These are phyloP conservation scores for Benitochromis conjunctus DNA, from an alignment of 2,113 vertebrate genomes.

Conservation along the genomic window DNA sequence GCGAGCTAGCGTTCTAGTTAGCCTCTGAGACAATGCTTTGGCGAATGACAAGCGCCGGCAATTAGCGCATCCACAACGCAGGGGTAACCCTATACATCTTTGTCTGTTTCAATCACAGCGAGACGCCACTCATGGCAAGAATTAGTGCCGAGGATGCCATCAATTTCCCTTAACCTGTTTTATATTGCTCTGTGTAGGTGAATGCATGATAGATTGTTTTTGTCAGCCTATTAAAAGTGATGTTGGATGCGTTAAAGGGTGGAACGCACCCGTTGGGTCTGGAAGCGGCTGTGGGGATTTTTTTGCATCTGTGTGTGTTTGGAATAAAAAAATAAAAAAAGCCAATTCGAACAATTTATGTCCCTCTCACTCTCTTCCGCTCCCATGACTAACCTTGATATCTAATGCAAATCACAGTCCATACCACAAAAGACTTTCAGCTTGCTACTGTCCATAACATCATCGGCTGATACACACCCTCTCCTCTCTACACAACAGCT, in stretches of 20 bases:
- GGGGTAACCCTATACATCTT: constrained; percentile 91
- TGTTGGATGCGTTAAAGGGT: constrained; percentile 69
- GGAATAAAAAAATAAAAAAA: not conserved
- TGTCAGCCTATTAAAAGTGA: constrained; percentile 91
- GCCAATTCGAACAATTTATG: constrained; percentile 19
- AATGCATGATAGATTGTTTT: constrained; percentile 88
- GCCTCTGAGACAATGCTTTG: constrained; percentile 87
- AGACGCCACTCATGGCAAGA: constrained; percentile 81
- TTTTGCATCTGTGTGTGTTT: constrained; percentile 13
- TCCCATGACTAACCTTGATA: constrained; percentile 24
- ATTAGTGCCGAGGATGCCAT: constrained; percentile 89
- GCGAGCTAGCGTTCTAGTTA: constrained; percentile 82
- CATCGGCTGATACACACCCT: constrained; percentile 6
- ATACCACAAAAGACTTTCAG: constrained; percentile 45
- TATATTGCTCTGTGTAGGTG: constrained; percentile 85
- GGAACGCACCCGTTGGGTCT: constrained; percentile 63
- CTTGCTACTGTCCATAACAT: constrained; percentile 42
- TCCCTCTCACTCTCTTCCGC: constrained; percentile 1
- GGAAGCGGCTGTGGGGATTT: not conserved
- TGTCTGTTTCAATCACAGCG: constrained; percentile 91
- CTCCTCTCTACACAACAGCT: constrained; percentile 30
- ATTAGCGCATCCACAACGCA: constrained; percentile 85
- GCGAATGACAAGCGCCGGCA: constrained; percentile 88
- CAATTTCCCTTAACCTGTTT: constrained; percentile 92
- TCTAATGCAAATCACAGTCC: constrained; percentile 40